phyloP scores from a whole-genome alignment of 1,140 invertebrate genomes.

The Meloidogyne exigua region DNA sequence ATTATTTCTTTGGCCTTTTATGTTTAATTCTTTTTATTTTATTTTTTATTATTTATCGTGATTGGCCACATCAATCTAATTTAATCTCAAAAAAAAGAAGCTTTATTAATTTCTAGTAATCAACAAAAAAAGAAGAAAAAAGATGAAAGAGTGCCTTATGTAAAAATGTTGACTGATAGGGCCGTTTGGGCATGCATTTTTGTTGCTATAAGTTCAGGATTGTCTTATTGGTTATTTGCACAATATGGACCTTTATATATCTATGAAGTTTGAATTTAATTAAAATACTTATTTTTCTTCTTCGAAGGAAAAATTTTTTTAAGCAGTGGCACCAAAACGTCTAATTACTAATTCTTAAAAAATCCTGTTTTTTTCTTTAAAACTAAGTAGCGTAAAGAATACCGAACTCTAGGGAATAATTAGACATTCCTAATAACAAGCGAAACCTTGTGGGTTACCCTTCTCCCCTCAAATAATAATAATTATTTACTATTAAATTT shows the following conservation, averaged over 20 bases:
- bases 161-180: conserved; percentile 30
- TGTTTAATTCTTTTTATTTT: conserved; percentile 35
- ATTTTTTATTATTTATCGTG: conserved; percentile 40
- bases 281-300: too few relatives aligned
- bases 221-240: conserved; percentile 36
- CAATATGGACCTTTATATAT: conserved; percentile 43
- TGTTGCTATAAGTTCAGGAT: conserved; percentile 21
- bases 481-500: too few relatives aligned
- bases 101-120: neutral
- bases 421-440: too few relatives aligned
- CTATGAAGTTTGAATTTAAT: conserved; percentile 23
- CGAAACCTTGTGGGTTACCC: too few relatives aligned
- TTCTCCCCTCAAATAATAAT: too few relatives aligned
- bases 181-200: conserved; percentile 28
- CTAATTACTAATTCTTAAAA: too few relatives aligned
- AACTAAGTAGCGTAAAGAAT: too few relatives aligned
- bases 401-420: too few relatives aligned
- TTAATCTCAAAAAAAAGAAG: conserved; percentile 13
- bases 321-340: too few relatives aligned
- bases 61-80: conserved; percentile 29
- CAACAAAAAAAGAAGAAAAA: neutral
- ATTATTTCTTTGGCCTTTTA: conserved; percentile 32
- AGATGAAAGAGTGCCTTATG: conserved; percentile 11
- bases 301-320: too few relatives aligned
- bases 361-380: too few relatives aligned